Evolutionary conservation across 2,888 invertebrate genomes (phyloP).

Genomic region (Phaonia tiefii): DNA sequence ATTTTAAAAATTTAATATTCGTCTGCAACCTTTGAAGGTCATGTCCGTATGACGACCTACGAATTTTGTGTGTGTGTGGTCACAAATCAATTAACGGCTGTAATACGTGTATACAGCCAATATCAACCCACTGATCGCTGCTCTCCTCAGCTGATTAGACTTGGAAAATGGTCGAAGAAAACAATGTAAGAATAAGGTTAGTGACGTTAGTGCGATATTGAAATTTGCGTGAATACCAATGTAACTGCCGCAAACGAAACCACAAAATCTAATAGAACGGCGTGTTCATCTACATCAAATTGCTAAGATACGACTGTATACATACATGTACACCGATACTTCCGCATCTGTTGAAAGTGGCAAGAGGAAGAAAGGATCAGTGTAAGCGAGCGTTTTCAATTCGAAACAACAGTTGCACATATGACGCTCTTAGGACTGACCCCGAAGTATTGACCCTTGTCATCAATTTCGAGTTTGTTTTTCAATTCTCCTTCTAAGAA

Average conservation of each 20-base stretch:
- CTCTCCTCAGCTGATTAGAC: conserved; percentile 52
- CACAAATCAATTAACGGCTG: conserved; percentile 62
- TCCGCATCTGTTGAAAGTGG: conserved; percentile 60
- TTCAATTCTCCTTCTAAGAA: conserved; percentile 50
- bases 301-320: not conserved
- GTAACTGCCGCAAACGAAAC: conserved; percentile 61
- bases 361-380: conserved; percentile 20
- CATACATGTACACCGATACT: conserved; percentile 40
- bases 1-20: conserved; percentile 26
- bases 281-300: conserved; percentile 32
- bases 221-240: conserved; percentile 32
- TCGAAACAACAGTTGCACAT: conserved; percentile 59
- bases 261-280: conserved; percentile 58
- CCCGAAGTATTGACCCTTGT: conserved; percentile 64
- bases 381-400: conserved; percentile 48
- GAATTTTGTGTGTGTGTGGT: conserved; percentile 63
- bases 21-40: conserved; percentile 46
- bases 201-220: not conserved
- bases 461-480: conserved; percentile 63
- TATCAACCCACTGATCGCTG: conserved; percentile 12
- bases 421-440: conserved; percentile 56
- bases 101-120: conserved; percentile 16
- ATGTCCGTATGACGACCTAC: conserved; percentile 7
- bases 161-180: conserved; percentile 9
- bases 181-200: conserved; percentile 1